A percentile compares a stretch with the other conserved stretches of the same genome.
Conservation (phyloP, 30 jellyfish, hydroid and myxozoan genomes). For the Turritopsis rubra region DNA sequence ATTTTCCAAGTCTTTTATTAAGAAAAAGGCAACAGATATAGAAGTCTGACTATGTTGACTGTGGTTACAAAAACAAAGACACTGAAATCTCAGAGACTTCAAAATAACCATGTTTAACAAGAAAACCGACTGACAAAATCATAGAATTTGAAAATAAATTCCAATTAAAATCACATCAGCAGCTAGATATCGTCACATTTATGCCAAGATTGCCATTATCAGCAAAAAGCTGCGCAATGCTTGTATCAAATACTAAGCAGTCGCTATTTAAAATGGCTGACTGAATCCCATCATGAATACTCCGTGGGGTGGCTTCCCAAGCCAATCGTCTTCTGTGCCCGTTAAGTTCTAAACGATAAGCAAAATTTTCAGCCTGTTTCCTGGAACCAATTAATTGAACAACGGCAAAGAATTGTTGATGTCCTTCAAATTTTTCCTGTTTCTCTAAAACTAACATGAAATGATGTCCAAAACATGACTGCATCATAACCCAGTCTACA, state of each 20-base stretch:
- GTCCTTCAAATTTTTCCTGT: slow-evolving; percentile 95
- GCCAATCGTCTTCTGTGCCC: slow-evolving; percentile 98
- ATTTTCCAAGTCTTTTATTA: neutral
- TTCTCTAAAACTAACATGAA: slow-evolving; percentile 92
- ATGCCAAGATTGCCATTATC: slow-evolving; percentile 94
- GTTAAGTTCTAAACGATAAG: slow-evolving; percentile 84
- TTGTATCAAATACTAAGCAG: slow-evolving; percentile 93
- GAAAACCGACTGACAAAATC: too few relatives aligned
- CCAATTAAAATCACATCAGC: slow-evolving; percentile 26
- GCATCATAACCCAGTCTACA: slow-evolving; percentile 99
- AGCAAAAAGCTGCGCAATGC: slow-evolving; percentile 94
- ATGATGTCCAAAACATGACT: slow-evolving; percentile 97
- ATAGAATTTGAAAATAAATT: neutral
- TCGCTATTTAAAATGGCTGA: slow-evolving; percentile 93
- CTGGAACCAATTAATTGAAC: slow-evolving; percentile 93
- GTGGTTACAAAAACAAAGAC: neutral
- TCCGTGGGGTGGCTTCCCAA: slow-evolving; percentile 99
- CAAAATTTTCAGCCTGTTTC: slow-evolving; percentile 97
- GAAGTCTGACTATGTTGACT: too few relatives aligned
- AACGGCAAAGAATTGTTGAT: slow-evolving; percentile 96
- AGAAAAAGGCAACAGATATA: neutral
- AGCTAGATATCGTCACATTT: slow-evolving; percentile 89
- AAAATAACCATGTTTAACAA: neutral
- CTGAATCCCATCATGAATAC: slow-evolving; percentile 95
- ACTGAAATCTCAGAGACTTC: neutral